These are phyloP conservation scores for Pseudorhombus dupliciocellatus DNA, from an alignment of 2,113 vertebrate species.

Conservation along the genomic window DNA sequence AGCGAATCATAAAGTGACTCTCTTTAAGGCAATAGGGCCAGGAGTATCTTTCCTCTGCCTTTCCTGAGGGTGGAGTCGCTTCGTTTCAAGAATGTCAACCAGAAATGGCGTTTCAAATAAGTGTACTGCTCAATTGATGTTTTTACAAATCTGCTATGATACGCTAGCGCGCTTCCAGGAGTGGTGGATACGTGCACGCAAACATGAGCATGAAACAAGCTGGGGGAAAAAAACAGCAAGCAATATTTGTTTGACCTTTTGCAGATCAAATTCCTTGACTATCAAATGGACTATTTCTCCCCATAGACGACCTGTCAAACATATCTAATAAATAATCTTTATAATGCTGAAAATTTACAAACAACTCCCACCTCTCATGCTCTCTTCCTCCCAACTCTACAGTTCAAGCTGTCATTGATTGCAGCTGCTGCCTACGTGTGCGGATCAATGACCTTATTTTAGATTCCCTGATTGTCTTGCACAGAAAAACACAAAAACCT, in stretches of 20 bases:
- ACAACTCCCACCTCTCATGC: background rate
- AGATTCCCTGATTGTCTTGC: too few relatives aligned
- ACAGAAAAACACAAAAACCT: too few relatives aligned
- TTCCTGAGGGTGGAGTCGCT: conserved; percentile 40
- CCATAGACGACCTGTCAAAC: background rate
- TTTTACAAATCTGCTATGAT: conserved; percentile 35
- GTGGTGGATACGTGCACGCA: conserved; percentile 23
- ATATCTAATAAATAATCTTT: background rate
- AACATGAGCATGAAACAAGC: conserved; percentile 44
- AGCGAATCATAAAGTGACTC: conserved; percentile 65
- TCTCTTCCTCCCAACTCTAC: background rate
- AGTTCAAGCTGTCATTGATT: background rate
- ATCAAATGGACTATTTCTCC: conserved; percentile 15
- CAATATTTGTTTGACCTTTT: conserved; percentile 64
- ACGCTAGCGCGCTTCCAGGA: conserved; percentile 11
- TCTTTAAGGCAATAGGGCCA: conserved; percentile 31
- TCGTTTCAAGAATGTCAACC: conserved; percentile 48
- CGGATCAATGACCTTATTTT: background rate
- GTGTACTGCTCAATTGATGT: conserved; percentile 21
- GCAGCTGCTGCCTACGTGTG: background rate
- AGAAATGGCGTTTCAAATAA: conserved; percentile 18
- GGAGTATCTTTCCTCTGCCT: conserved; percentile 34
- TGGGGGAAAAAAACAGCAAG: conserved; percentile 27
- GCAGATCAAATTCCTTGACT: conserved; percentile 29
- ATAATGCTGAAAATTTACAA: background rate